Base-by-base conservation (phyloP, 2,797 vertebrate species). In the Smutsia temminckii region DNA sequence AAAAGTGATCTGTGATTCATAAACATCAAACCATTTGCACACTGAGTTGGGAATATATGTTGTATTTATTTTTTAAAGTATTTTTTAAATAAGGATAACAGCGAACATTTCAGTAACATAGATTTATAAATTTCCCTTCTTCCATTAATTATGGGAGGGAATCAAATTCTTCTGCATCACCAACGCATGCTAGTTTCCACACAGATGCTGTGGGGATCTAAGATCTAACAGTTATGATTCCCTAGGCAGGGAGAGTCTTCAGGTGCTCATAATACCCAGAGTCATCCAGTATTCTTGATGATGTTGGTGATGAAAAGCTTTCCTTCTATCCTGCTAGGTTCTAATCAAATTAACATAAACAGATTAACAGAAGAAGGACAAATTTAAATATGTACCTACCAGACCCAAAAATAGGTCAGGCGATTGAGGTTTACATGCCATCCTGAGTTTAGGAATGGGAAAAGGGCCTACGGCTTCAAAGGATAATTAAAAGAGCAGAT, bases 51-150 rank as follows among this genome's bases (percentile, higher is more conserved):
- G 59, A 85, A 81, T 93, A 55, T 40, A 66, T 79, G 53, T 85
- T 77, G 34, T 64, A 57, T 74, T 89, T 83, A 78, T 57, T 91
- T 79, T 25, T 49, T 8, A 59, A 40, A 20, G 2, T 53, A 69
- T 92, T 75, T 75, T 96, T 78, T 83, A 96, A 92, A 32, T 77
- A 92, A 86, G 75, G 74, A 37, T 37, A 87, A 61, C 61, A 59
- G 9, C 61, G 46, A 94, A 49, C 10, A 90, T 85, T 96, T 93
- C 21, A 53, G n/a, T 78, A 83, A 83, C 34, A 66, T 18, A 4
- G 23, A 81, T 46, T 83, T 71, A n/a, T 88, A 81, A 80, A 57
- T 68, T 46, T 64, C 20, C 49, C 14, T 88, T 88, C 68, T 75
- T 92, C 25, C 61, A 51, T 80, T 89, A 75, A 72, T 85, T 85